Base-by-base conservation (phyloP, 2,113 vertebrate genomes). In the Steatornis caripensis region DNA sequence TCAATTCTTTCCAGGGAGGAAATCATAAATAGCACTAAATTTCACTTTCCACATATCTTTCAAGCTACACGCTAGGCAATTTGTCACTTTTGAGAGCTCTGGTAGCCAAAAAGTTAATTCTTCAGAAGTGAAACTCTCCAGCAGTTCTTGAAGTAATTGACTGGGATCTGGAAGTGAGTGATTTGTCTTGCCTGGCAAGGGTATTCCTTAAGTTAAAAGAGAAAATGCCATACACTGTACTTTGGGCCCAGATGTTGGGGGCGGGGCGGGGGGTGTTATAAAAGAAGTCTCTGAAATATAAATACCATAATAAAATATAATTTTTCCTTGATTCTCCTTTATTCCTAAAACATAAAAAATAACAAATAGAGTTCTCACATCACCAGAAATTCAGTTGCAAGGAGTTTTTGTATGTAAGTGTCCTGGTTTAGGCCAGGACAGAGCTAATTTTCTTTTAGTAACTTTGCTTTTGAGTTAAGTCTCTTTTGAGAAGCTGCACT, bases 21-120 rank as follows among this genome's bases (percentile, higher is more conserved):
- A 96, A 95, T 91, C 71, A 94, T 95, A 96, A 91, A 95, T 57
- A 87, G 72, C 4, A 3, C 69, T 95, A 95, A 91, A 93, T 97
- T 96, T 96, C 84, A 64, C 92, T 91, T 96, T 91, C 54, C 10
- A 48, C 51, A 79, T 75, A 93, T 94, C 76, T 87, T 96, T 97
- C 95, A 96, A 88, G 81, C 32, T 95, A 77, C 32, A 37, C 70
- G 53, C 26, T 74, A 54, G 58, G 72, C 30, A 84, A 93, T 97
- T 97, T 97, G 90, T 96, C 92, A 97, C 48, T 94, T 96, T 70
- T 96, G 76, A 96, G 86, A 97, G 51, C 55, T 85, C 81, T 70
- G 64, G 88, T 89, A 88, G 78, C 43, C 78, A 81, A 97, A 97
- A 97, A 95, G 95, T 97, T 94, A 95, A 96, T 97, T 96, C 55